phyloP scores from a whole-genome alignment of 2,888 invertebrate genomes.

The Thecocarcelia acutangulata region DNA sequence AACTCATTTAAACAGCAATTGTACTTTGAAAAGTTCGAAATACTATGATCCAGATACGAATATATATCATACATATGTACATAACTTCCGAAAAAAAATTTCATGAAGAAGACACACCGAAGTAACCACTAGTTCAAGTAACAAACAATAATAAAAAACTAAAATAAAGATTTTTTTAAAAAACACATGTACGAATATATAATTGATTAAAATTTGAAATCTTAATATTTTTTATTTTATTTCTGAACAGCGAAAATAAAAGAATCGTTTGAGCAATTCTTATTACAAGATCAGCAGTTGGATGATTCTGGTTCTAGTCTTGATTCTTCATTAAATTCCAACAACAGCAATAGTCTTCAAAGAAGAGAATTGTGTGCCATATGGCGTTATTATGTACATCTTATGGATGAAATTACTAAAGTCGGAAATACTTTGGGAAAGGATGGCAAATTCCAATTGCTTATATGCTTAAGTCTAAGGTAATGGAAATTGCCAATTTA shows the following conservation, averaged over 20 bases:
- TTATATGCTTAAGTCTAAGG: constrained; percentile 96
- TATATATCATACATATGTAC: too few relatives aligned
- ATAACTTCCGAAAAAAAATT: too few relatives aligned
- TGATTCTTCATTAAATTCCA: constrained; percentile 76
- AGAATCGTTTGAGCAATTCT: constrained; percentile 89
- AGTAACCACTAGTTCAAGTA: too few relatives aligned
- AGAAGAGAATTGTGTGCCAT: constrained; percentile 85
- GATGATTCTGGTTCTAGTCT: constrained; percentile 77
- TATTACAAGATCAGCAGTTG: constrained; percentile 74
- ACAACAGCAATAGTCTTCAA: constrained; percentile 74
- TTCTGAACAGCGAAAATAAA: constrained; percentile 82
- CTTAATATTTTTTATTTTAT: background rate
- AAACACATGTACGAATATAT: too few relatives aligned
- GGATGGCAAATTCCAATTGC: constrained; percentile 98
- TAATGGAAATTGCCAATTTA: constrained; percentile 79
- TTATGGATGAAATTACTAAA: constrained; percentile 93
- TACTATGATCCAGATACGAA: too few relatives aligned
- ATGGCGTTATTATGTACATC: constrained; percentile 93
- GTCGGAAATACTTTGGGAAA: constrained; percentile 91
- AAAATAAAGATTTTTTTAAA: too few relatives aligned
- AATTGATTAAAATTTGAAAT: too few relatives aligned
- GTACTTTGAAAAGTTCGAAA: too few relatives aligned
- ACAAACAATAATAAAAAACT: too few relatives aligned
- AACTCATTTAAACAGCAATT: too few relatives aligned
- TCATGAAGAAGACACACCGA: too few relatives aligned